A percentile compares a stretch with the other conserved stretches of the same genome.
Conservation (phyloP, 2,797 vertebrate genomes). For the Eulemur albifrons region DNA sequence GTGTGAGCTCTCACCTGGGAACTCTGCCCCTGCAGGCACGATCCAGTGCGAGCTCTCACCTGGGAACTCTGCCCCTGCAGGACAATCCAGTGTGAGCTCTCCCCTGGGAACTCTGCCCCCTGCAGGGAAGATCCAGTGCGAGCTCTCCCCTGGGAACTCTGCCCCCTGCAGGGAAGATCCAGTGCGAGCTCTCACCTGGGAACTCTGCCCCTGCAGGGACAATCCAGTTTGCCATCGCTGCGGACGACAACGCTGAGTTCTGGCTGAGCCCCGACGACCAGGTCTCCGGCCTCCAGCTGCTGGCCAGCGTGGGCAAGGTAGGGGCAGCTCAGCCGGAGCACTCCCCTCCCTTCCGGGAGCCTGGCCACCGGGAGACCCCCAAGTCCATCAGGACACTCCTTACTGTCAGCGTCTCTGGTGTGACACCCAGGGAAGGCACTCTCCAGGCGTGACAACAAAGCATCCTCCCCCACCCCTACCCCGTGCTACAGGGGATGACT, state of each 20-base stretch:
- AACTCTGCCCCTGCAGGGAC: slow-evolving; percentile 84
- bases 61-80: too few relatives aligned
- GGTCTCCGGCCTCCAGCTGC: slow-evolving; percentile 87
- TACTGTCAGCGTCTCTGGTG: not conserved
- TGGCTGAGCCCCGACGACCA: slow-evolving; percentile 94
- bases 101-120: too few relatives aligned
- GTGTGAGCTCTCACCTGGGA: slow-evolving; percentile 61
- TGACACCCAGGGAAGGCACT: not conserved
- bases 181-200: too few relatives aligned
- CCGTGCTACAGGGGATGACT: not conserved
- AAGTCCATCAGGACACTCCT: not conserved
- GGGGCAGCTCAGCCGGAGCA: not conserved
- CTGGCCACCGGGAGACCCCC: not conserved
- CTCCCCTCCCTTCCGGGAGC: not conserved
- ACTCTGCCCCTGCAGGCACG: too few relatives aligned
- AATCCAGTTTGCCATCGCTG: slow-evolving; percentile 94
- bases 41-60: too few relatives aligned
- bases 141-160: too few relatives aligned
- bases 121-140: too few relatives aligned
- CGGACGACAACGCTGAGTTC: slow-evolving; percentile 96
- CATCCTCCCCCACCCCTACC: not conserved
- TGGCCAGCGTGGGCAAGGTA: slow-evolving; percentile 94
- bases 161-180: too few relatives aligned
- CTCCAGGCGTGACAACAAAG: not conserved
- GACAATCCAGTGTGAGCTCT: too few relatives aligned